phyloP scores from a whole-genome alignment of 2,888 invertebrate genomes.

The Parascotia fuliginaria region DNA sequence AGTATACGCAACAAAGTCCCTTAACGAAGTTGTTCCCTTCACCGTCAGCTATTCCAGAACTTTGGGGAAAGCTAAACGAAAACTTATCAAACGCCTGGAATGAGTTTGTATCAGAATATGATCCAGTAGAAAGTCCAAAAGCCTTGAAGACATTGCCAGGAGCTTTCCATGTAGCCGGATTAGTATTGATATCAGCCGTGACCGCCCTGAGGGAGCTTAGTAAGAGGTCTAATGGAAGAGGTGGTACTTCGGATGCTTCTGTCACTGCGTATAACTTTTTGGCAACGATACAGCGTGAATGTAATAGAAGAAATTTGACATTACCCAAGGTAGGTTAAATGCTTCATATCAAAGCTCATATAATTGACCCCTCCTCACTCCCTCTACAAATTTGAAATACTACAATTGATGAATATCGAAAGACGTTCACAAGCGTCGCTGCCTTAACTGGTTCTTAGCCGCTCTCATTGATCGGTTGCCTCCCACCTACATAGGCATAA shows the following conservation, averaged over 20 bases:
- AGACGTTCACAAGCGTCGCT: too few relatives aligned
- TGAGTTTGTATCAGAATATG: conserved; percentile 91
- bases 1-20: conserved; percentile 72
- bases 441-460: too few relatives aligned
- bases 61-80: conserved; percentile 89
- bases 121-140: conserved; percentile 90
- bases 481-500: too few relatives aligned
- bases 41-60: conserved; percentile 87
- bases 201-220: conserved; percentile 87
- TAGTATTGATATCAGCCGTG: conserved; percentile 87
- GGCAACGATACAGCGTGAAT: conserved; percentile 68
- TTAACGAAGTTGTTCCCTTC: conserved; percentile 84
- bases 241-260: conserved; percentile 64
- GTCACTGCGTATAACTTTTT: conserved; percentile 77
- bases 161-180: conserved; percentile 86
- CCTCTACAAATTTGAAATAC: too few relatives aligned
- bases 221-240: conserved; percentile 73
- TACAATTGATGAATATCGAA: too few relatives aligned
- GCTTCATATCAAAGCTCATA: too few relatives aligned
- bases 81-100: conserved; percentile 92
- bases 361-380: too few relatives aligned
- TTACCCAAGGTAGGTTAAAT: conserved; percentile 64
- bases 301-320: conserved; percentile 72
- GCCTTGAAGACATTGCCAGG: conserved; percentile 87
- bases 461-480: too few relatives aligned